Evolutionary conservation across 2,113 vertebrate species (phyloP).

Genomic region (Oophaga pumilio): DNA sequence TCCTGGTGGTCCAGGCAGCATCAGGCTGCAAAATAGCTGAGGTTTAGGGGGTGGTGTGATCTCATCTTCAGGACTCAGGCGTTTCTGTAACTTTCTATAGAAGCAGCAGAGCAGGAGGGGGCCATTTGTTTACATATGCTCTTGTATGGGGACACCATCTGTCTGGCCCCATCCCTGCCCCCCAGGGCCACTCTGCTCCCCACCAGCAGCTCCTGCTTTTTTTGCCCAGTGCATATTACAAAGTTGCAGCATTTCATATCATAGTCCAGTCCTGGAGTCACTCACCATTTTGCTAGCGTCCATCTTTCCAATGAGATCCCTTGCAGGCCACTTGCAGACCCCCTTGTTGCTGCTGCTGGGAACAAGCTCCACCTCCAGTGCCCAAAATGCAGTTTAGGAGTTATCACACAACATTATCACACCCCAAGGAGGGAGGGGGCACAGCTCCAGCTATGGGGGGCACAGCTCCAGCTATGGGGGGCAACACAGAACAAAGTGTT

Average conservation of each 20-base stretch:
- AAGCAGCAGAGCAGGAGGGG: neutral
- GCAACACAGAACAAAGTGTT: neutral
- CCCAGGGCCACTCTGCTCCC: neutral
- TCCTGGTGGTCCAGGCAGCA: neutral
- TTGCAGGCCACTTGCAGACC: constrained; percentile 4
- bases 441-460: neutral
- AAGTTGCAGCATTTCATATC: neutral
- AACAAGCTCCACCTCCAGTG: constrained; percentile 27
- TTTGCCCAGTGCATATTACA: neutral
- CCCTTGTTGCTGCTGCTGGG: constrained; percentile 25
- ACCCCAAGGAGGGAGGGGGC: neutral
- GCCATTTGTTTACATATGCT: neutral
- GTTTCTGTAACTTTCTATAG: neutral
- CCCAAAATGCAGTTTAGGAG: constrained; percentile 17
- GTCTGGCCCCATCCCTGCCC: neutral
- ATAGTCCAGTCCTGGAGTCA: neutral
- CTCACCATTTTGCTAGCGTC: constrained; percentile 56
- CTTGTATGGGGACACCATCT: constrained; percentile 4
- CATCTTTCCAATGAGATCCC: constrained; percentile 30
- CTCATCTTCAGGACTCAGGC: neutral
- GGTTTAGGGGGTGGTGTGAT: neutral
- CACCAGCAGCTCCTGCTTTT: neutral
- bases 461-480: neutral
- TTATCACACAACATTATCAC: constrained; percentile 44
- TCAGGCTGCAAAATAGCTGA: neutral